Percentiles rank a stretch among this genome's conserved stretches.
phyloP scores from a whole-genome alignment of 2,888 invertebrate species.

The Andrena camellia region DNA sequence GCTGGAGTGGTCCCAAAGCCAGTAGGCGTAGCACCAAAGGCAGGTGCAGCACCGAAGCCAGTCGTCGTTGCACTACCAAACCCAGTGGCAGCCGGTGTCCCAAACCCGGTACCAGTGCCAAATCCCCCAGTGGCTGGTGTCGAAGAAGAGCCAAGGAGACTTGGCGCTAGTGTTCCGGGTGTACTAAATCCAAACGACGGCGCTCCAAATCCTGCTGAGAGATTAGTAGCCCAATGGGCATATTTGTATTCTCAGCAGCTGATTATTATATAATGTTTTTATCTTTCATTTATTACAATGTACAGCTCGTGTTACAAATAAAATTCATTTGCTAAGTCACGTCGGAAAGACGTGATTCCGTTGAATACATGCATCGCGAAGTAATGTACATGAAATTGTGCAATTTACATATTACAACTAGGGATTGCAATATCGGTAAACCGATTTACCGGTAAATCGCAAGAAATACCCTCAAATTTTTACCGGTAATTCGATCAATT shows the following conservation, averaged over 20 bases:
- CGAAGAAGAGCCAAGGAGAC: conserved; percentile 85
- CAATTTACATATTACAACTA: not conserved
- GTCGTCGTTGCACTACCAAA: conserved; percentile 85
- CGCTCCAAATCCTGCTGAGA: conserved; percentile 84
- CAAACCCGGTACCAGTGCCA: conserved; percentile 85
- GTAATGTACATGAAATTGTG: conserved; percentile 1
- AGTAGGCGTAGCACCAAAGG: conserved; percentile 66
- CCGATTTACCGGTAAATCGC: no score
- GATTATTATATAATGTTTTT: not conserved
- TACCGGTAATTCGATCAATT: no score
- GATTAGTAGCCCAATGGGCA: not conserved
- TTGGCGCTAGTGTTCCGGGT: conserved; percentile 85
- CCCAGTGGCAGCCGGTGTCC: conserved; percentile 85
- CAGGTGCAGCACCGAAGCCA: conserved; percentile 83
- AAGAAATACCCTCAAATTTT: no score
- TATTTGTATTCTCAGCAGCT: not conserved
- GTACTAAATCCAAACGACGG: conserved; percentile 84
- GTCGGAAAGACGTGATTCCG: not conserved
- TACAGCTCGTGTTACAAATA: not conserved
- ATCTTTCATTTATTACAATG: not conserved
- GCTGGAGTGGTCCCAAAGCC: conserved; percentile 73
- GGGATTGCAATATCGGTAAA: no score
- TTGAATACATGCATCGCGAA: not conserved
- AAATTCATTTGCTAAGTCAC: no score
- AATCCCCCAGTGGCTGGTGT: conserved; percentile 83